Evolutionary conservation across 2,888 invertebrate genomes (phyloP).

Genomic region (Mythimna impura): DNA sequence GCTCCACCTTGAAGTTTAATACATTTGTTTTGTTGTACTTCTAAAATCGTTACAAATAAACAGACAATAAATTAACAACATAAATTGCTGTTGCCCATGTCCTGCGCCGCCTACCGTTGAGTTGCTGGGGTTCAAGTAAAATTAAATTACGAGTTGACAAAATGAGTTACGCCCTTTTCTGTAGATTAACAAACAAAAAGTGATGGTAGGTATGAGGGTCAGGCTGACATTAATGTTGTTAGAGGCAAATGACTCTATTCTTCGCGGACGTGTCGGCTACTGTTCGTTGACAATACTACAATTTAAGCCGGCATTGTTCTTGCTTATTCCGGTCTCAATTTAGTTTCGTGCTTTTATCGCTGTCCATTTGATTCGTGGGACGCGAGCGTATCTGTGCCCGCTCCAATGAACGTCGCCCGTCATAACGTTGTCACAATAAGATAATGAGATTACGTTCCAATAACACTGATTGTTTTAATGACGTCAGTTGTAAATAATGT

Average conservation of each 20-base stretch:
- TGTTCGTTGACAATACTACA: constrained; percentile 84
- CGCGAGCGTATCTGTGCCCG: constrained; percentile 67
- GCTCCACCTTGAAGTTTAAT: constrained; percentile 49
- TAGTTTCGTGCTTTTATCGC: constrained; percentile 86
- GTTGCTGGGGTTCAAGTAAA: constrained; percentile 85
- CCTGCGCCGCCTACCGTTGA: constrained; percentile 76
- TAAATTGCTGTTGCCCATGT: constrained; percentile 82
- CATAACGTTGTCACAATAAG: constrained; percentile 61
- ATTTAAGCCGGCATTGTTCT: constrained; percentile 87
- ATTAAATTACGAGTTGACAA: constrained; percentile 90
- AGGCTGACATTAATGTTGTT: constrained; percentile 87
- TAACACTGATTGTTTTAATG: constrained; percentile 58
- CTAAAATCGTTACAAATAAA: constrained; percentile 73
- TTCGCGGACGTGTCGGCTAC: constrained; percentile 80
- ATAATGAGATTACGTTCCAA: constrained; percentile 61
- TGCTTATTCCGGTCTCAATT: constrained; percentile 83
- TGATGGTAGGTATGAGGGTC: constrained; percentile 89
- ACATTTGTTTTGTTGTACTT: constrained; percentile 67
- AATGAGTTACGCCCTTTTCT: constrained; percentile 90
- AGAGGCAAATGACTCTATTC: constrained; percentile 89
- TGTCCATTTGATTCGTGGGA: constrained; percentile 78
- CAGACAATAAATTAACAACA: constrained; percentile 83
- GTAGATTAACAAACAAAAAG: constrained; percentile 91
- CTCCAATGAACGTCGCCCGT: constrained; percentile 67
- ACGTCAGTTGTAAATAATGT: constrained; percentile 45